Evolutionary conservation across 2,797 vertebrate genomes (phyloP).

Genomic region (Acanthurus lineatus): DNA sequence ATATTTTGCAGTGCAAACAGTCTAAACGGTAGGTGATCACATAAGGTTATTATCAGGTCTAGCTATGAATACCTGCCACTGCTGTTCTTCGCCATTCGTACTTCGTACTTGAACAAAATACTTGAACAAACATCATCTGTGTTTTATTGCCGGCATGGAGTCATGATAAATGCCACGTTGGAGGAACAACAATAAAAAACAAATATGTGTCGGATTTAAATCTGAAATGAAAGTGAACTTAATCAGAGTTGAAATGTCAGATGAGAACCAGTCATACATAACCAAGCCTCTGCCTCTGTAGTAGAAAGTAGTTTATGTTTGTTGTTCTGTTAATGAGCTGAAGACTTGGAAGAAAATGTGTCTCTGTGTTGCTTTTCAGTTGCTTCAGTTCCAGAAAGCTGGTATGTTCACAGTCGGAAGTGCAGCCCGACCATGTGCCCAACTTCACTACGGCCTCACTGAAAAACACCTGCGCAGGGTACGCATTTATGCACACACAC

Average conservation of each 20-base stretch:
- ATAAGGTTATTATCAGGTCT: too few relatives aligned
- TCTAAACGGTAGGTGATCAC: too few relatives aligned
- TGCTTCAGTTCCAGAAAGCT: slow-evolving; percentile 90
- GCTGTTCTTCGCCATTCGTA: too few relatives aligned
- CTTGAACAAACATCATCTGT: too few relatives aligned
- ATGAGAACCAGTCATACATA: neutral
- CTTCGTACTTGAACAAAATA: too few relatives aligned
- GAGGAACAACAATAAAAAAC: neutral
- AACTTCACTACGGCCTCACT: slow-evolving; percentile 88
- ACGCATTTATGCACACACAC: neutral
- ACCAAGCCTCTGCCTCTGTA: neutral
- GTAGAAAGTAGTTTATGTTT: neutral
- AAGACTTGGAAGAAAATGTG: neutral
- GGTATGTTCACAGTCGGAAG: slow-evolving; percentile 84
- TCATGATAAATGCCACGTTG: too few relatives aligned
- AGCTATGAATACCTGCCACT: too few relatives aligned
- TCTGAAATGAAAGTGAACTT: neutral
- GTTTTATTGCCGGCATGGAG: too few relatives aligned
- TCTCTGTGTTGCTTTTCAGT: slow-evolving; percentile 68
- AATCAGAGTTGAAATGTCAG: neutral
- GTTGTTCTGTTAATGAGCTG: neutral
- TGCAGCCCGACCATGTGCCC: slow-evolving; percentile 89
- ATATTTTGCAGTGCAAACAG: too few relatives aligned
- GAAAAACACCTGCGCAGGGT: slow-evolving; percentile 86
- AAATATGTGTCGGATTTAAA: neutral